phyloP scores from a whole-genome alignment of 2,797 vertebrate genomes.

The Podarcis lilfordi region DNA sequence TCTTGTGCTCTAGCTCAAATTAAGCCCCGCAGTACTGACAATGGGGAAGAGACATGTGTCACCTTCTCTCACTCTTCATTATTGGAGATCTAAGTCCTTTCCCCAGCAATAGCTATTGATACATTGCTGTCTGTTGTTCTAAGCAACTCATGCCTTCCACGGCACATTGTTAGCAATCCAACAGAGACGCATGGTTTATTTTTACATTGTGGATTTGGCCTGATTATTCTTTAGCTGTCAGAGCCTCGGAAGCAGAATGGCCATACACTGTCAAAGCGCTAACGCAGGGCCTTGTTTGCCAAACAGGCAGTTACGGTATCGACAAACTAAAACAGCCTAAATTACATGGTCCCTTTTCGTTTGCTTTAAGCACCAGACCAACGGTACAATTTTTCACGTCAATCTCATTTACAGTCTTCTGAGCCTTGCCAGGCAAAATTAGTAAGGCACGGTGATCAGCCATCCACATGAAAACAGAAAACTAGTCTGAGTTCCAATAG shows the following conservation, averaged over 20 bases:
- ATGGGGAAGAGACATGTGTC: background rate
- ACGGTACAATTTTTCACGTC: conserved; percentile 7
- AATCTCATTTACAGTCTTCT: conserved; percentile 2
- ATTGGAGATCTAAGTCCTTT: no score
- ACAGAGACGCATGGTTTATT: conserved; percentile 18
- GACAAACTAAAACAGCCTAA: conserved; percentile 8
- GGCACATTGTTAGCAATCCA: background rate
- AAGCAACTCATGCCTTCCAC: background rate
- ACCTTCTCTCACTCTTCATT: background rate
- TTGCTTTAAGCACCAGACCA: conserved; percentile 7
- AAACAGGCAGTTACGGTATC: background rate
- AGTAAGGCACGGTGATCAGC: background rate
- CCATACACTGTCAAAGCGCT: background rate
- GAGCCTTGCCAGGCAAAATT: conserved; percentile 14
- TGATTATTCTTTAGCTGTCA: conserved; percentile 5
- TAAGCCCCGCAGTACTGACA: background rate
- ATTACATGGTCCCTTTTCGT: conserved; percentile 20
- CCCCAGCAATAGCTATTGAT: background rate
- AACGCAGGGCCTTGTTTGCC: background rate
- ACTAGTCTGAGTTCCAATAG: background rate
- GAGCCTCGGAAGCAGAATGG: background rate
- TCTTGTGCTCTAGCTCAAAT: background rate
- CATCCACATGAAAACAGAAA: background rate
- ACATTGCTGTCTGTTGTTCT: background rate
- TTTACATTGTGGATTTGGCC: background rate